Evolutionary conservation across 2,113 vertebrate species (phyloP).

Genomic region (Phycodurus eques): DNA sequence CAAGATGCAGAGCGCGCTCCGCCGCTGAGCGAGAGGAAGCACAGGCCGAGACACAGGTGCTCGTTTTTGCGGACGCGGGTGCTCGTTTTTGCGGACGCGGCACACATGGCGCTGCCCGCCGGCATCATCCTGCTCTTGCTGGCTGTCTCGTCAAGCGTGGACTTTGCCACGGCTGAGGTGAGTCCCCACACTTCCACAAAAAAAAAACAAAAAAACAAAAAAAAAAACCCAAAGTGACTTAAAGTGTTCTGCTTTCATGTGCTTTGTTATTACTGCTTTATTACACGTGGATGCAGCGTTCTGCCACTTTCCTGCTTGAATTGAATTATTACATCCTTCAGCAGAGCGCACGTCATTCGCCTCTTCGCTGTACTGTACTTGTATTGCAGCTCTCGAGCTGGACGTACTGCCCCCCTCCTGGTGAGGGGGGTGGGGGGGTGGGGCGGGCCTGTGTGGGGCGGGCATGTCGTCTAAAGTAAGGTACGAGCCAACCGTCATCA

Average conservation of each 20-base stretch:
- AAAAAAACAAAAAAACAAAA: not conserved
- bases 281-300: not conserved
- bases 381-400: not conserved
- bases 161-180: slow-evolving; percentile 65
- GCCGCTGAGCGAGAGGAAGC: slow-evolving; percentile 31
- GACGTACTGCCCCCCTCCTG: not conserved
- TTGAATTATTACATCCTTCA: not conserved
- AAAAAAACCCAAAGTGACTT: not conserved
- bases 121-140: slow-evolving; percentile 54
- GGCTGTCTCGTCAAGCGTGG: slow-evolving; percentile 41
- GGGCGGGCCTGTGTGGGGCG: not conserved
- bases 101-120: slow-evolving; percentile 58
- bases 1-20: slow-evolving; percentile 69
- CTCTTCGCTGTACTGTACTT: not conserved
- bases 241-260: not conserved
- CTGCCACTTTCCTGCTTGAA: not conserved
- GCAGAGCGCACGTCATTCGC: not conserved
- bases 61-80: slow-evolving; percentile 22
- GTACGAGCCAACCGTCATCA: not conserved
- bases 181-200: slow-evolving; percentile 14
- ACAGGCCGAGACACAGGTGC: slow-evolving; percentile 36
- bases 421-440: no score
- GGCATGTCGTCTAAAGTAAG: not conserved
- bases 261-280: not conserved
- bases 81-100: slow-evolving; percentile 19